Evolutionary conservation across 2,888 invertebrate species (phyloP).

Genomic region (Physocephala rufipes): DNA sequence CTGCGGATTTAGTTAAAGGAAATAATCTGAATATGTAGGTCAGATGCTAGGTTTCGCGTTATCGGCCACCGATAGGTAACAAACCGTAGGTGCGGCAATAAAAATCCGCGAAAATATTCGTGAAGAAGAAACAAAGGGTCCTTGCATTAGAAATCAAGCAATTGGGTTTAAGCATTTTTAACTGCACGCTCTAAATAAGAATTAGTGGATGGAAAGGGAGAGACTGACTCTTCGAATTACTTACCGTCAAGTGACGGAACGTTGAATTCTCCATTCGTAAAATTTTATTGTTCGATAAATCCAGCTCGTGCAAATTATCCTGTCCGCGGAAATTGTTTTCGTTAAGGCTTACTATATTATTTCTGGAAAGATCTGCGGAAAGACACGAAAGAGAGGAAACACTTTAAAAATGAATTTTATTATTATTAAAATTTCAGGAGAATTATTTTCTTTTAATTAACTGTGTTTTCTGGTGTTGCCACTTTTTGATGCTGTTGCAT

Average conservation of each 20-base stretch:
- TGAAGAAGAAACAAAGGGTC: too few species aligned
- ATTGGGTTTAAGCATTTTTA: too few species aligned
- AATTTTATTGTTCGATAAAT: conserved; percentile 79
- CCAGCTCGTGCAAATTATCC: conserved; percentile 75
- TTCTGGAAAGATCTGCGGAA: conserved; percentile 72
- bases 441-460: neutral
- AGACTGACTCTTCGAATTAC: conserved; percentile 40
- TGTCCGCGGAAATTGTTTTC: conserved; percentile 82
- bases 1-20: neutral
- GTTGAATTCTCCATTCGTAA: conserved; percentile 78
- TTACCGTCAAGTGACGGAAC: conserved; percentile 73
- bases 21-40: too few species aligned
- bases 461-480: too few species aligned
- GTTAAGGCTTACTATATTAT: conserved; percentile 76
- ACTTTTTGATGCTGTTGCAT: too few species aligned
- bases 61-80: too few species aligned
- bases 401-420: neutral
- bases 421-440: neutral
- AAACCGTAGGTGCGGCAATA: too few species aligned
- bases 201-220: too few species aligned
- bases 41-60: too few species aligned
- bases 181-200: too few species aligned
- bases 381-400: neutral
- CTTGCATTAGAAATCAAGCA: too few species aligned
- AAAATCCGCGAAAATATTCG: too few species aligned